Percentiles rank a stretch among this genome's conserved stretches.
phyloP scores from a whole-genome alignment of 2,888 invertebrate genomes.

The Anthophora plumipes region DNA sequence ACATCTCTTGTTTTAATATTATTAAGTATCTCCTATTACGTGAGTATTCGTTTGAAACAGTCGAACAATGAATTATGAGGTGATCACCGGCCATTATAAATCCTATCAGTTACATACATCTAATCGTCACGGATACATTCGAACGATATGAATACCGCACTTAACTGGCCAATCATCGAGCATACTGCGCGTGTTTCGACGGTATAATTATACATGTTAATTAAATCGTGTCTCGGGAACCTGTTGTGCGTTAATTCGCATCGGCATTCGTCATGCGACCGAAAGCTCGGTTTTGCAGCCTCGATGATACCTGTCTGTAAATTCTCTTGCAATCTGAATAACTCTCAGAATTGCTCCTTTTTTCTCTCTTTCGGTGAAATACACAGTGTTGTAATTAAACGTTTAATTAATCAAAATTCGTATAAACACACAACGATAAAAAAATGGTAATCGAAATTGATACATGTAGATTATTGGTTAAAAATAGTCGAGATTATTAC shows the following conservation, averaged over 20 bases:
- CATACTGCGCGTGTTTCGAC: slow-evolving; percentile 40
- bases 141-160: slow-evolving; percentile 10
- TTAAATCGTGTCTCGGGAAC: slow-evolving; percentile 45
- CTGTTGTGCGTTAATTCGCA: slow-evolving; percentile 23
- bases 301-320: not conserved
- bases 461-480: too few relatives aligned
- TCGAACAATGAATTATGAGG: slow-evolving; percentile 43
- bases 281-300: not conserved
- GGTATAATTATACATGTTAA: slow-evolving; percentile 73
- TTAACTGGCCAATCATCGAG: slow-evolving; percentile 2
- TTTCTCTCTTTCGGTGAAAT: too few relatives aligned
- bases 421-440: too few relatives aligned
- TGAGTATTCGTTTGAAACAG: slow-evolving; percentile 34
- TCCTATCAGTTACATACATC: slow-evolving; percentile 35
- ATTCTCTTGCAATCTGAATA: not conserved
- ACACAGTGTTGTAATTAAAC: too few relatives aligned
- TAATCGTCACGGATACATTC: slow-evolving; percentile 25
- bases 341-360: not conserved
- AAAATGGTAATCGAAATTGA: too few relatives aligned
- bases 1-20: not conserved
- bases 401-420: too few relatives aligned
- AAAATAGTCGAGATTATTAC: too few relatives aligned
- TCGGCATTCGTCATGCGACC: not conserved
- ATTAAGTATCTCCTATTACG: slow-evolving; percentile 44
- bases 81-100: slow-evolving; percentile 47